Evolutionary conservation across 2,113 vertebrate genomes (phyloP).

Genomic region (Epinephelus moara): DNA sequence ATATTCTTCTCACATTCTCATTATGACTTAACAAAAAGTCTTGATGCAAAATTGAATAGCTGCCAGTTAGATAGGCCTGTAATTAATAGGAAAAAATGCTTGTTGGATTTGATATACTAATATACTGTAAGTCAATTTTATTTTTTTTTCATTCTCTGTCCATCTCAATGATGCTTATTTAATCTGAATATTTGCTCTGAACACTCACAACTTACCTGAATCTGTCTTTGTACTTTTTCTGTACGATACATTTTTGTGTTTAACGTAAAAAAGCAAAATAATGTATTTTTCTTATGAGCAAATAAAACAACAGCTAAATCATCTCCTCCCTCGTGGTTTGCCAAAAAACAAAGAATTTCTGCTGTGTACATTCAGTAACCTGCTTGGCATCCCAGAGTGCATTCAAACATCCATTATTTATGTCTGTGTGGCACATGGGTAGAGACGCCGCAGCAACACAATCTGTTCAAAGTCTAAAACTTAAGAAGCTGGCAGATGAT

Average conservation of each 20-base stretch:
- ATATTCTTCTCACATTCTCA: not conserved
- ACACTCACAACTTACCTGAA: not conserved
- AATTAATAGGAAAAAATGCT: not conserved
- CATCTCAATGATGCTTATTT: not conserved
- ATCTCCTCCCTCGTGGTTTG: not conserved
- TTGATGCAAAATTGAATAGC: not conserved
- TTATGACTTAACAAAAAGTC: not conserved
- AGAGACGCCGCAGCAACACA: constrained; percentile 36
- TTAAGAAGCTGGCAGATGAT: not conserved
- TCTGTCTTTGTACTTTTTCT: not conserved
- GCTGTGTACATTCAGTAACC: constrained; percentile 30
- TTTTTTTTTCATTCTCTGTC: not conserved
- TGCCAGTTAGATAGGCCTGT: not conserved
- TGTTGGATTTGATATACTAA: not conserved
- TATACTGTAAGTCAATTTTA: not conserved
- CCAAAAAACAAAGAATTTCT: not conserved
- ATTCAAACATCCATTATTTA: constrained; percentile 58
- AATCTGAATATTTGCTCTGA: not conserved
- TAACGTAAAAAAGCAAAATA: not conserved
- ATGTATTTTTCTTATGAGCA: not conserved
- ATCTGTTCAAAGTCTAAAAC: constrained; percentile 43
- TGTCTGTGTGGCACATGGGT: constrained; percentile 31
- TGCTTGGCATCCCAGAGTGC: constrained; percentile 27
- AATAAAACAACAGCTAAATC: not conserved
- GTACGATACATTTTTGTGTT: not conserved